phyloP scores from a whole-genome alignment of 2,888 invertebrate genomes.

The Monopis laevigella region DNA sequence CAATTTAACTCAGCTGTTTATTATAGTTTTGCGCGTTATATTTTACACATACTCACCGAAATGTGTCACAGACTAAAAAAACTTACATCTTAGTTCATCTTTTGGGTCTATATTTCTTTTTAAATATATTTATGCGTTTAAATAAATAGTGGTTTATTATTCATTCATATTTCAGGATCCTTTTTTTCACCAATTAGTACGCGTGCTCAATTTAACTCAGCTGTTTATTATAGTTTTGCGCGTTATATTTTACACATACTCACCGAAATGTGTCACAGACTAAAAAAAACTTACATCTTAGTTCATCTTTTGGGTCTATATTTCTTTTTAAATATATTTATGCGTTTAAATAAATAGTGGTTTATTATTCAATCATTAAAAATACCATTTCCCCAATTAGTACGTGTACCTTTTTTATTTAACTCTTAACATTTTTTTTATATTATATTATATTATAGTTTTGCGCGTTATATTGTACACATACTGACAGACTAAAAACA shows the following conservation, averaged over 20 bases:
- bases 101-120: too few species aligned
- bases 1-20: constrained; percentile 37
- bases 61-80: constrained; percentile 5
- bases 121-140: too few species aligned
- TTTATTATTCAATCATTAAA: too few species aligned
- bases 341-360: too few species aligned
- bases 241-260: constrained; percentile 11
- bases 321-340: too few species aligned
- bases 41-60: background rate
- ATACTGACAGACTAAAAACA: background rate
- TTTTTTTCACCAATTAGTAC: constrained; percentile 56
- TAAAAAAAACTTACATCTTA: too few species aligned
- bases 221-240: constrained; percentile 33
- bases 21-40: constrained; percentile 30
- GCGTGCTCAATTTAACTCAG: constrained; percentile 44
- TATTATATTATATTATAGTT: too few species aligned
- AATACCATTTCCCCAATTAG: constrained; percentile 59
- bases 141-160: too few species aligned
- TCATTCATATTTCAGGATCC: too few species aligned
- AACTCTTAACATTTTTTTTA: too few species aligned
- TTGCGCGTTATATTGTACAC: constrained; percentile 22
- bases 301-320: too few species aligned
- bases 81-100: too few species aligned
- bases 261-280: background rate
- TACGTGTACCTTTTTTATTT: constrained; percentile 44